A percentile compares a stretch with the other conserved stretches of the same genome.
Conservation (phyloP, 1,140 invertebrate genomes). For the Colletes gigas region DNA sequence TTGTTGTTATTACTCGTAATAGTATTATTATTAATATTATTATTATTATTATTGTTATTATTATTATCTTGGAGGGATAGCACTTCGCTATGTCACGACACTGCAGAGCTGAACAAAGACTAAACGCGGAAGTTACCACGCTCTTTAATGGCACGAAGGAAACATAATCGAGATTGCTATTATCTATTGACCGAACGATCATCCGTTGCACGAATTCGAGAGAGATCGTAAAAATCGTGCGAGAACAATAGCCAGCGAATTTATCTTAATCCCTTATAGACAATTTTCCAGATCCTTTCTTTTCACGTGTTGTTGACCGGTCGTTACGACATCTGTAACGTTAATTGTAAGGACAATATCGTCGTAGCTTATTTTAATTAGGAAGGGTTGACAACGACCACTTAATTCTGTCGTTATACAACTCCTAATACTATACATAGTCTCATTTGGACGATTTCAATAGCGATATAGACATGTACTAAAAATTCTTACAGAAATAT, state of each 20-base stretch:
- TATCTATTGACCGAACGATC: conserved; percentile 23
- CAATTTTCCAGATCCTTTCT: not conserved
- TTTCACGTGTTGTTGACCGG: conserved; percentile 3
- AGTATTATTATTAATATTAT: conserved; percentile 68
- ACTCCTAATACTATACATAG: conserved; percentile 45
- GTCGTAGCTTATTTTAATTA: conserved; percentile 43
- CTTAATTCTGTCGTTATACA: conserved; percentile 15
- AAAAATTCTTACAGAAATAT: conserved; percentile 20
- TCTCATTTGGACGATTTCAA: conserved; percentile 47
- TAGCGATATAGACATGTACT: conserved; percentile 31
- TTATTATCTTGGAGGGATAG: conserved; percentile 81
- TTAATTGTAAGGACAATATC: conserved; percentile 32
- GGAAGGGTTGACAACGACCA: conserved; percentile 36
- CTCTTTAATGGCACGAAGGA: conserved; percentile 80
- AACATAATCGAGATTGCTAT: conserved; percentile 42
- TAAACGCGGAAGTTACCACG: conserved; percentile 79
- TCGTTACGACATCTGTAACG: conserved; percentile 9
- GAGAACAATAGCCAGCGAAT: not conserved
- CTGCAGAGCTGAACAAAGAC: conserved; percentile 78
- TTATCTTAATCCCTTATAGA: not conserved
- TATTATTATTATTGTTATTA: conserved; percentile 69
- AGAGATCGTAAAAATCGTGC: not conserved
- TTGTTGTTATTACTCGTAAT: conserved; percentile 68
- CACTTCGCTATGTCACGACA: conserved; percentile 79
- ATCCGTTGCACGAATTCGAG: not conserved